phyloP scores from a whole-genome alignment of 2,888 invertebrate species.

The Agonopterix alstromeriana region DNA sequence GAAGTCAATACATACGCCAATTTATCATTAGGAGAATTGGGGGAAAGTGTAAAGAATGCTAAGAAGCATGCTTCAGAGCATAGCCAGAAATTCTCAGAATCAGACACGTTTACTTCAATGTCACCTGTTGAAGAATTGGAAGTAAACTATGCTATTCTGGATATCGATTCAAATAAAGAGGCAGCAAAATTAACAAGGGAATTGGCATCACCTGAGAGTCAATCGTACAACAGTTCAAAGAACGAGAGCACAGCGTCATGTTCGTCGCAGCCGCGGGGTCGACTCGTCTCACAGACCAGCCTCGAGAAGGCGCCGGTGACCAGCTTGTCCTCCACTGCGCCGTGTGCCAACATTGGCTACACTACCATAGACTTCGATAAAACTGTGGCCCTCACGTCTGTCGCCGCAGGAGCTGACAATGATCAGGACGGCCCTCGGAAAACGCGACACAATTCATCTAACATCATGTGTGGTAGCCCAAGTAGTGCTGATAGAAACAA shows the following conservation, averaged over 20 bases:
- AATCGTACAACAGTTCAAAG: conserved; percentile 44
- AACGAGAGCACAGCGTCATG: conserved; percentile 47
- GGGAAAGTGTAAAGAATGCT: conserved; percentile 40
- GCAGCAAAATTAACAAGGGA: conserved; percentile 32
- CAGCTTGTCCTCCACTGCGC: conserved; percentile 69
- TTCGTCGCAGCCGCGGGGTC: conserved; percentile 40
- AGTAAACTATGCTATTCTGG: conserved; percentile 88
- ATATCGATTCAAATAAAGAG: conserved; percentile 80
- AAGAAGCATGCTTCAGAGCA: conserved; percentile 41
- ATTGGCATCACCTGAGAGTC: conserved; percentile 44
- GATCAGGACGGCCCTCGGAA: conserved; percentile 86
- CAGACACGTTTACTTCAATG: conserved; percentile 60
- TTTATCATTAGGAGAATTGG: conserved; percentile 51
- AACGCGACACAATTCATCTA: conserved; percentile 88
- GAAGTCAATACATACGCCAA: conserved; percentile 63
- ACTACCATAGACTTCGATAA: conserved; percentile 96
- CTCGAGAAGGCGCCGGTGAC: conserved; percentile 35
- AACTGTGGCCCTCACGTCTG: conserved; percentile 92
- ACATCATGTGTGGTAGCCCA: conserved; percentile 69
- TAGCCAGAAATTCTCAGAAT: conserved; percentile 57
- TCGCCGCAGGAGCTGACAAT: conserved; percentile 81
- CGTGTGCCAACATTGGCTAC: conserved; percentile 80
- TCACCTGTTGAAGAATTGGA: conserved; percentile 58
- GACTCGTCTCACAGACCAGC: conserved; percentile 52
- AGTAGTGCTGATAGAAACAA: conserved; percentile 41